These are phyloP conservation scores for Silurus meridionalis DNA, from an alignment of 2,113 vertebrate genomes.

Conservation along the genomic window DNA sequence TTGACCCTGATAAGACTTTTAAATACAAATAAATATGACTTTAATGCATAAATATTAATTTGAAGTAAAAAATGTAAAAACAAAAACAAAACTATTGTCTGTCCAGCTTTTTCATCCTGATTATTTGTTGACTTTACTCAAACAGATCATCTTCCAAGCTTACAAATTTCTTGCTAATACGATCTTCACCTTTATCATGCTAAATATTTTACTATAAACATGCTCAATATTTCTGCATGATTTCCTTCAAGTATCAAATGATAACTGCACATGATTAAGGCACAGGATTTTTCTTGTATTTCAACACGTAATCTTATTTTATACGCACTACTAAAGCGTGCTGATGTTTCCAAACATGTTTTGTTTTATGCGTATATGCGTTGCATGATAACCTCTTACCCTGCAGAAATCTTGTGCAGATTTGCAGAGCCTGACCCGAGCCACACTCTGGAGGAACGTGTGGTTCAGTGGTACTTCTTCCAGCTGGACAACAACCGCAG, in stretches of 20 bases:
- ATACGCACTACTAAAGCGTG: background rate
- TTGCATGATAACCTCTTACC: background rate
- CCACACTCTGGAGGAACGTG: conserved; percentile 93
- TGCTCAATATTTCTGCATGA: background rate
- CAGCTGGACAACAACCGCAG: conserved; percentile 95
- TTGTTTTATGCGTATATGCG: background rate
- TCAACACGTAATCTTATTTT: background rate
- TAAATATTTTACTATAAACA: background rate
- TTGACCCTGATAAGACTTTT: no score
- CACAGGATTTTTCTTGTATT: background rate
- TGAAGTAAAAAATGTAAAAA: background rate
- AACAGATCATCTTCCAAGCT: background rate
- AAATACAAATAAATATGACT: no score
- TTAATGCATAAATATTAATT: no score
- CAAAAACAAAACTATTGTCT: background rate
- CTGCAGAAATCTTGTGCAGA: conserved; percentile 65
- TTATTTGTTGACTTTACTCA: background rate
- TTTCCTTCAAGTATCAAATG: background rate
- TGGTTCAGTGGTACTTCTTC: conserved; percentile 97
- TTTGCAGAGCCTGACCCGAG: conserved; percentile 95
- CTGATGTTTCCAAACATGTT: background rate
- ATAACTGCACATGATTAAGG: background rate
- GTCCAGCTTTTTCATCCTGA: background rate
- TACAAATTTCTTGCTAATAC: background rate
- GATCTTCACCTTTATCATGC: background rate